A percentile compares a stretch with the other conserved stretches of the same genome.
Conservation (phyloP, 1,140 invertebrate genomes). For the Saccostrea echinata region DNA sequence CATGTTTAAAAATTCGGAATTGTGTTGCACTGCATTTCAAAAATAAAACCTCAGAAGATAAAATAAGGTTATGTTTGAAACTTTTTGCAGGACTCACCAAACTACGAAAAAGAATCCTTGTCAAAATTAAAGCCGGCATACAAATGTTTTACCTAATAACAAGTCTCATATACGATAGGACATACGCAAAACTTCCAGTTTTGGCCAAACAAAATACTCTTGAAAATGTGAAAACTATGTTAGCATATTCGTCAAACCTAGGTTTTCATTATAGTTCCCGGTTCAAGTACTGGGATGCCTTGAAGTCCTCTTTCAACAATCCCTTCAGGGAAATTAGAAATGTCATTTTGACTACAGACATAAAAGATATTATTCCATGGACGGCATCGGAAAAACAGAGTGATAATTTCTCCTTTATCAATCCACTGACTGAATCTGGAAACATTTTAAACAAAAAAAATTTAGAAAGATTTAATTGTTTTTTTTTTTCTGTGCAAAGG, state of each 20-base stretch:
- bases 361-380: background rate
- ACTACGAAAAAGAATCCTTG: background rate
- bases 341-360: background rate
- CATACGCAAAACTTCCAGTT: background rate
- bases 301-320: background rate
- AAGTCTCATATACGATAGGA: background rate
- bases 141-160: background rate
- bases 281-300: background rate
- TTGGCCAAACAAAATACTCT: background rate
- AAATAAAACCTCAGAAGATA: background rate
- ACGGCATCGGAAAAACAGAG: background rate
- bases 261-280: background rate
- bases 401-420: no score
- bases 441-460: no score
- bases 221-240: background rate
- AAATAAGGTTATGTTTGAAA: background rate
- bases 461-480: no score
- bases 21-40: background rate
- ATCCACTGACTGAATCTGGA: no score
- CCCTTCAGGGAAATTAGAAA: constrained; percentile 11
- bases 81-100: background rate
- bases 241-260: background rate
- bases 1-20: background rate
- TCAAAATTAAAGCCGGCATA: background rate
- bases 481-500: no score